Evolutionary conservation across 2,888 invertebrate genomes (phyloP).

Genomic region (Baronia brevicornis): DNA sequence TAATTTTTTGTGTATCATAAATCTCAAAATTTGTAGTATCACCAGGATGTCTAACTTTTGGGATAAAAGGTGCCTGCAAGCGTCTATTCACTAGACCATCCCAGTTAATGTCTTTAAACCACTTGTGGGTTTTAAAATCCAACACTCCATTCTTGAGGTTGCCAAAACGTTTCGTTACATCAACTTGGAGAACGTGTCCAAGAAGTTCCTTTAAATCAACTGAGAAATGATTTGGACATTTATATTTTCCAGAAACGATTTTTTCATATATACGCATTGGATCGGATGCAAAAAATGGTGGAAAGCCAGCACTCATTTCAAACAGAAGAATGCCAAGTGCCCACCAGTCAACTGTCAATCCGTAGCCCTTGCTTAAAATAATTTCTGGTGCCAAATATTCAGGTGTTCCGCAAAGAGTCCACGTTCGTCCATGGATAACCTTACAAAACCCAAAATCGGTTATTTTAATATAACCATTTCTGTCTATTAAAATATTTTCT

Average conservation of each 20-base stretch:
- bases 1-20: slow-evolving; percentile 74
- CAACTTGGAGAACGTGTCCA: slow-evolving; percentile 82
- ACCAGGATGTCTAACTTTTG: slow-evolving; percentile 73
- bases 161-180: slow-evolving; percentile 80
- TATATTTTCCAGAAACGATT: slow-evolving; percentile 92
- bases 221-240: slow-evolving; percentile 88
- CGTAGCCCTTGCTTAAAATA: slow-evolving; percentile 93
- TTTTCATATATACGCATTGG: slow-evolving; percentile 97
- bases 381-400: slow-evolving; percentile 97
- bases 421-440: slow-evolving; percentile 83
- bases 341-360: slow-evolving; percentile 97
- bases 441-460: slow-evolving; percentile 98
- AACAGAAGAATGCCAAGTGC: slow-evolving; percentile 89
- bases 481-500: slow-evolving; percentile 91
- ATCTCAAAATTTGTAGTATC: slow-evolving; percentile 84
- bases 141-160: slow-evolving; percentile 90
- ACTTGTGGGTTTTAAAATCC: slow-evolving; percentile 94
- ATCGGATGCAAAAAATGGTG: slow-evolving; percentile 95
- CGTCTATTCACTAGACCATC: slow-evolving; percentile 86
- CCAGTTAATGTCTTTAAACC: slow-evolving; percentile 95
- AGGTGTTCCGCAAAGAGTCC: slow-evolving; percentile 96
- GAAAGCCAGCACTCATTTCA: slow-evolving; percentile 94
- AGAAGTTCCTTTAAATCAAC: slow-evolving; percentile 87
- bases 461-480: slow-evolving; percentile 85
- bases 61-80: slow-evolving; percentile 78